Percentiles rank a stretch among this genome's conserved stretches.
Evolutionary conservation across 2,888 invertebrate species (phyloP).

Genomic region (Podabrus alpinus): DNA sequence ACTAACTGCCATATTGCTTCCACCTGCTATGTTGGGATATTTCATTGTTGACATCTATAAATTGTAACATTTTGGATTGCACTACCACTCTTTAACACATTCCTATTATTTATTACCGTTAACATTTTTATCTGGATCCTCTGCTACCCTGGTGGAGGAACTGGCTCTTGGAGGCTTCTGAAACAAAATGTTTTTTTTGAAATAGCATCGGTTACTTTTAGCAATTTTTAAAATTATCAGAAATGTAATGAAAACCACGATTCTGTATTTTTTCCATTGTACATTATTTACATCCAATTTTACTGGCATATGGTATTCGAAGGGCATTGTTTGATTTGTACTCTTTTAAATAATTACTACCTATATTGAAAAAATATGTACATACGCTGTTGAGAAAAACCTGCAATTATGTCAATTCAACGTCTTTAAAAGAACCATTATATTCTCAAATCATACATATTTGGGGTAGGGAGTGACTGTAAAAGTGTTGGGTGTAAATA

Average conservation of each 20-base stretch:
- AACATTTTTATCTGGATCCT: slow-evolving; percentile 27
- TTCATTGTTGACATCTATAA: slow-evolving; percentile 54
- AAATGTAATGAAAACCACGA: too few relatives aligned
- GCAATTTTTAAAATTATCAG: too few relatives aligned
- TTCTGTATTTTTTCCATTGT: too few relatives aligned
- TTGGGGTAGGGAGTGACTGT: neutral
- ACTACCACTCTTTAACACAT: slow-evolving; percentile 14
- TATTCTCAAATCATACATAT: neutral
- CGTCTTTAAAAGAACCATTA: neutral
- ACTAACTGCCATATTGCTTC: slow-evolving; percentile 51
- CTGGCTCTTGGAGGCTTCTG: slow-evolving; percentile 16
- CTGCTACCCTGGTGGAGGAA: slow-evolving; percentile 24
- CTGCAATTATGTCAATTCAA: neutral
- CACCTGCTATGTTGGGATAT: slow-evolving; percentile 53
- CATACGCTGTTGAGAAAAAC: neutral
- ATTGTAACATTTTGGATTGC: slow-evolving; percentile 23
- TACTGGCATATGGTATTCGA: neutral
- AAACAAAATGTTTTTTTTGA: slow-evolving; percentile 13
- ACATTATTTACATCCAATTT: neutral
- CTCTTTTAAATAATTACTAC: neutral
- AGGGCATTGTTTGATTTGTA: neutral
- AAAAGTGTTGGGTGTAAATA: neutral
- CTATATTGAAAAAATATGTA: neutral
- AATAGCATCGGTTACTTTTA: neutral
- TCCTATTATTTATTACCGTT: slow-evolving; percentile 24